A percentile compares a stretch with the other conserved stretches of the same genome.
These are phyloP conservation scores for Lanius ludovicianus DNA, from an alignment of 2,113 vertebrate genomes.

Conservation along the genomic window DNA sequence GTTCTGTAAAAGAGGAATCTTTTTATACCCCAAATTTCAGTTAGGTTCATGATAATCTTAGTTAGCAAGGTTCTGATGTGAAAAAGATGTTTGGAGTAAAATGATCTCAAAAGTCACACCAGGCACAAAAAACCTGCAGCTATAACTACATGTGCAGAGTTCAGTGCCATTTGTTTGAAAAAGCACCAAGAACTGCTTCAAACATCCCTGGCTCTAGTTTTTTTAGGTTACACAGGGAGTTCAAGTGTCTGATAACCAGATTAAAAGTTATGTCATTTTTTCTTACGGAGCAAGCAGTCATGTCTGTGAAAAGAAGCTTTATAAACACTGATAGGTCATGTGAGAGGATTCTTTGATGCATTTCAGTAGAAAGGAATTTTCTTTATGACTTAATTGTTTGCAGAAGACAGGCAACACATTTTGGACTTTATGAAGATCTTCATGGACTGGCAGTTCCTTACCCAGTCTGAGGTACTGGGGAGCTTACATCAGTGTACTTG, in stretches of 20 bases:
- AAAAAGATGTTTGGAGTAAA: neutral
- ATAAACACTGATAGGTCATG: neutral
- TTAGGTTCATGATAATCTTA: neutral
- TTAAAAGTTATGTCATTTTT: neutral
- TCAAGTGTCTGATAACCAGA: neutral
- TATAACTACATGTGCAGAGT: neutral
- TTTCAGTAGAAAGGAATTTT: neutral
- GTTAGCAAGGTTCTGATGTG: neutral
- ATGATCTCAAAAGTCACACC: neutral
- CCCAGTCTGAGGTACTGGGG: neutral
- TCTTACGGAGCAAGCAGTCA: neutral
- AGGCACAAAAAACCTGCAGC: neutral
- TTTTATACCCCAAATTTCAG: neutral
- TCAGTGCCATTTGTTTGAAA: neutral
- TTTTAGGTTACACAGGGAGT: neutral
- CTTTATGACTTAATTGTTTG: neutral
- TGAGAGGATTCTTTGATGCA: neutral
- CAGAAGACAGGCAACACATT: neutral
- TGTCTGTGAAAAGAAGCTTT: neutral
- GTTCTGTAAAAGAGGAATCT: neutral
- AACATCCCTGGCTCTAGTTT: neutral
- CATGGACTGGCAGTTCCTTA: neutral
- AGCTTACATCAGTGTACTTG: neutral
- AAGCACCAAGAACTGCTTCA: neutral
- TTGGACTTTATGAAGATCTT: neutral